A percentile compares a stretch with the other conserved stretches of the same genome.
phyloP scores from a whole-genome alignment of 2,113 vertebrate species.

The Gobiocypris rarus region DNA sequence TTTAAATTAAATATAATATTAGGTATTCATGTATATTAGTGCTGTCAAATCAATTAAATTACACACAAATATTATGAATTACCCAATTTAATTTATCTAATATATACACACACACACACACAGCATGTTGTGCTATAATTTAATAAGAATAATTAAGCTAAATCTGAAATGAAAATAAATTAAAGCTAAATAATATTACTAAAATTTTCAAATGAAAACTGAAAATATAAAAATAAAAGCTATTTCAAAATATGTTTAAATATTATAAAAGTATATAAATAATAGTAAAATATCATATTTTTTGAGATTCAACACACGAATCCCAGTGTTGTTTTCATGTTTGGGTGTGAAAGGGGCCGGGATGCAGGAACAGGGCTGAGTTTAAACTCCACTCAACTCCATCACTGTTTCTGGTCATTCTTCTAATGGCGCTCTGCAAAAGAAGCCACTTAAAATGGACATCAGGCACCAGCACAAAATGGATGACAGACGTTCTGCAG shows the following conservation, averaged over 20 bases:
- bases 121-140: not conserved
- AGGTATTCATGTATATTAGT: no score
- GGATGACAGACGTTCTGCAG: slow-evolving; percentile 29
- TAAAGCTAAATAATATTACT: not conserved
- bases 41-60: no score
- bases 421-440: slow-evolving; percentile 40
- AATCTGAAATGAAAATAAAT: not conserved
- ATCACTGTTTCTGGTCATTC: slow-evolving; percentile 18
- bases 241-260: not conserved
- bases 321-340: not conserved
- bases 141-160: not conserved
- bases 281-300: not conserved
- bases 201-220: not conserved
- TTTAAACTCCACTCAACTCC: not conserved
- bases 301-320: not conserved
- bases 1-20: no score
- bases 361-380: no score
- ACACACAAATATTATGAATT: no score
- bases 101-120: no score
- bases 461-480: slow-evolving; percentile 32
- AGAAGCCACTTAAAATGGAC: slow-evolving; percentile 42
- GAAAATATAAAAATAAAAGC: not conserved
- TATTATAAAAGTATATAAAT: not conserved
- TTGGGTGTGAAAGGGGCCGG: not conserved
- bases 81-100: no score